Evolutionary conservation across 2,888 invertebrate species (phyloP), one percentile per base, ranked within the genome.

Genomic region (Cerastis leucographa): DNA sequence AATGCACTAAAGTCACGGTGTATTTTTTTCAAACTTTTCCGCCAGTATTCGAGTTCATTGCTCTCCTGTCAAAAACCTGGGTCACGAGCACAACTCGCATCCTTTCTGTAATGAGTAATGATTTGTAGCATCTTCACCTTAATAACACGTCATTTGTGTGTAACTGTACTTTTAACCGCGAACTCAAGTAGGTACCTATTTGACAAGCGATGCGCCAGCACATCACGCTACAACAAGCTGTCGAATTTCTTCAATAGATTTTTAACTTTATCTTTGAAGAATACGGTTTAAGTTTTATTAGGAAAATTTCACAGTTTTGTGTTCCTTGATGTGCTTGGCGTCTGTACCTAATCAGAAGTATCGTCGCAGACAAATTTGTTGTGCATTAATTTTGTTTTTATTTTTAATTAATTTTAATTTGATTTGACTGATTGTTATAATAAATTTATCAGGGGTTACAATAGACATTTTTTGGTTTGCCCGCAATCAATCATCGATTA

Each of bases 101-200:
- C 64, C 67, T 72, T 67, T 35, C 1, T 42, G 12, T 49, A 46
- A 74, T 72, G 29, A 66, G 11, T 67, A 42, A 73, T 72, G 49
- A 49, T 64, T 17, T 76, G 40, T 70, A 25, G 25, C 22, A 25
- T 65, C 25, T 51, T 67, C 62, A 72, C 69, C 54, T 65, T 59
- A 79, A 72, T 82, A 70, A 68, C 25, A 67, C 59, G 76, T 56
- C 1, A 35, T 79, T 74, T 76, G 54, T 74, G 61, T 42, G 49
- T 68, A 83, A 80, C 73, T 74, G 83, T 76, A 69, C 46, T 62
- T 61, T 56, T 25, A 51, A 80, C 61, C 44, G 46, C 61, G 7
- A 42, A 54, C 11, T 56, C 29, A 44, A 69, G 56, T 29, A 29
- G 59, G 29, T 61, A 64, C 14, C 8, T 42, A 42, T 61, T 65